Evolutionary conservation across 2,113 vertebrate genomes (phyloP), one percentile per base, ranked within the genome.

Genomic region (Catharus fuscescens): DNA sequence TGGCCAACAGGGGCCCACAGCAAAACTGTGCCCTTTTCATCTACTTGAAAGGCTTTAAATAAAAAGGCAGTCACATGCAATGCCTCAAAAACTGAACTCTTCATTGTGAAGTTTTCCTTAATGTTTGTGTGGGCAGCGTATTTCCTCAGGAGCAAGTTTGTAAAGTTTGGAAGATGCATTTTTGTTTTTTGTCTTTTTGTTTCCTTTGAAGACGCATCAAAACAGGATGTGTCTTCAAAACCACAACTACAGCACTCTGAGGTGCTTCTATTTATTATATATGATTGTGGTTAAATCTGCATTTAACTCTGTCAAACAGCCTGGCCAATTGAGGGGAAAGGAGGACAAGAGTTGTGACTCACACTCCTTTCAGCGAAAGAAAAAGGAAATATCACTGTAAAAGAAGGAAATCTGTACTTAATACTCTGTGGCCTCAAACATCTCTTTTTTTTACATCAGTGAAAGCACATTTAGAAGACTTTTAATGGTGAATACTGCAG

Each of bases 41-140:
- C 21, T 11, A 0, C 2, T 31, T 48, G 12, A 28, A 71, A 62
- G 25, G 3, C 62, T 56, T 24, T 2, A 5, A 38, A 44, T 10
- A 36, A 52, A 69, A 69, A 38, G 12, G 32, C 18, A 36, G 31
- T 13, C 45, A 50, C 28, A 8, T 32, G 21, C 21, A 77, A 12
- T n/a, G 28, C 18, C 32, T 53, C 36, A 72, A 29, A 36, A 61
- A 2, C 26, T 56, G 11, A 19, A 8, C 8, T 6, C 10, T 10
- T 18, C 1, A 1, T 13, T 26, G 36, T 14, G 52, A 45, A 5
- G 18, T 38, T 48, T 69, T 57, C 12, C 11, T 10, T 53, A 8
- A 8, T 23, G 6, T 28, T 66, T 36, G 4, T 59, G 23, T 15
- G 57, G 66, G 45, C n/a, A 42, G 19, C 0, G 0, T 13, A 7